These are phyloP conservation scores for Mellilla xanthometata DNA, from an alignment of 2,888 invertebrate species.

Conservation along the genomic window DNA sequence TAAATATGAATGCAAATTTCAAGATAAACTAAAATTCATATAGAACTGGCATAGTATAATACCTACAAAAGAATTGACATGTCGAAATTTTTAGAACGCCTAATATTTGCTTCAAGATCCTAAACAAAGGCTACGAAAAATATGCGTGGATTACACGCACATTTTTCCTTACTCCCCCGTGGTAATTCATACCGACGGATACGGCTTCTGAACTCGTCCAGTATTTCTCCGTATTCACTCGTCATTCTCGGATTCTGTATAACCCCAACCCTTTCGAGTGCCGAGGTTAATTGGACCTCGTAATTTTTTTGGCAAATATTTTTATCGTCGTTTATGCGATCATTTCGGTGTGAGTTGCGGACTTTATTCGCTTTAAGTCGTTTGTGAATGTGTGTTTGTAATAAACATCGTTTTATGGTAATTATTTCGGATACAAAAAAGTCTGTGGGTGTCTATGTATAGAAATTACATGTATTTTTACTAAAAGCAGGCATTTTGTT, in stretches of 20 bases:
- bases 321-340: constrained; percentile 10
- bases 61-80: too few species aligned
- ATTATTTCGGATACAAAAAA: too few species aligned
- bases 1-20: too few species aligned
- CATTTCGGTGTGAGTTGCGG: constrained; percentile 1
- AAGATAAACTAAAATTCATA: too few species aligned
- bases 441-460: too few species aligned
- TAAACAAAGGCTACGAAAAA: too few species aligned
- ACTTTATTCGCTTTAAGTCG: constrained; percentile 6
- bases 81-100: constrained; percentile 3
- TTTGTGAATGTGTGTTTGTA: background rate
- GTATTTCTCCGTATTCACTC: constrained; percentile 14
- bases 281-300: constrained; percentile 22
- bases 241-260: constrained; percentile 4
- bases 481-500: too few species aligned
- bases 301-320: constrained; percentile 23
- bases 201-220: constrained; percentile 11
- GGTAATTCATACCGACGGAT: constrained; percentile 12
- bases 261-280: constrained; percentile 16
- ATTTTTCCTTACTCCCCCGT: constrained; percentile 11
- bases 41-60: too few species aligned
- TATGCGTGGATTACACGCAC: constrained; percentile 11
- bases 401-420: too few species aligned
- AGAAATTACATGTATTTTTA: too few species aligned
- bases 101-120: constrained; percentile 11